These are phyloP conservation scores for Cotesia chilonis DNA, from an alignment of 1,140 invertebrate species.

Conservation along the genomic window DNA sequence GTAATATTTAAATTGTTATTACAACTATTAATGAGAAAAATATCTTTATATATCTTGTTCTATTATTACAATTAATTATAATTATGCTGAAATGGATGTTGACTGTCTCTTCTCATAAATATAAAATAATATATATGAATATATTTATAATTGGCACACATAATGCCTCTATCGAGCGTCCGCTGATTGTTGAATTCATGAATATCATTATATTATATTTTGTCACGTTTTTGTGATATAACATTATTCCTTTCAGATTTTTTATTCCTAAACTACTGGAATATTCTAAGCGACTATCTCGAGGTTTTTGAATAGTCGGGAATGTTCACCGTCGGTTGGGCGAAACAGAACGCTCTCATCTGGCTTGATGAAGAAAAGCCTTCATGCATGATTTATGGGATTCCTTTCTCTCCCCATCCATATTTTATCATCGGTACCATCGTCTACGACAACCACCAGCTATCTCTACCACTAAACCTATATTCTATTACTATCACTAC, in stretches of 20 bases:
- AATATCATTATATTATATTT: constrained; percentile 5
- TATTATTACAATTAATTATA: too few relatives aligned
- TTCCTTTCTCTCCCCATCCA: constrained; percentile 11
- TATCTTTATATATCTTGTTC: too few relatives aligned
- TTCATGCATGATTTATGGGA: constrained; percentile 28
- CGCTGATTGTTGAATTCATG: neutral
- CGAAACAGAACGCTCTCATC: constrained; percentile 1
- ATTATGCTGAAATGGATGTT: neutral
- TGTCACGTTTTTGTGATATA: neutral
- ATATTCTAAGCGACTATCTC: constrained; percentile 16
- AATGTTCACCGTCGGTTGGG: neutral
- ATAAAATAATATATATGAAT: constrained; percentile 11
- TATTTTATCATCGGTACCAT: constrained; percentile 26
- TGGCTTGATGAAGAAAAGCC: constrained; percentile 10
- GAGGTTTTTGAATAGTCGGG: neutral
- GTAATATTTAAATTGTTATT: neutral
- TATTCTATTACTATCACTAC: too few relatives aligned
- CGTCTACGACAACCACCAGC: neutral
- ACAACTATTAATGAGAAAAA: too few relatives aligned
- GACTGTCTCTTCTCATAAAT: constrained; percentile 5
- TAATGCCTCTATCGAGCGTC: too few relatives aligned
- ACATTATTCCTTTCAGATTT: neutral
- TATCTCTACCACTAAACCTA: neutral
- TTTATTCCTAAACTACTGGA: constrained; percentile 6
- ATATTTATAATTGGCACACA: neutral